These are phyloP conservation scores for Trichacis sp. DNA, from an alignment of 2,888 invertebrate species.

Conservation along the genomic window DNA sequence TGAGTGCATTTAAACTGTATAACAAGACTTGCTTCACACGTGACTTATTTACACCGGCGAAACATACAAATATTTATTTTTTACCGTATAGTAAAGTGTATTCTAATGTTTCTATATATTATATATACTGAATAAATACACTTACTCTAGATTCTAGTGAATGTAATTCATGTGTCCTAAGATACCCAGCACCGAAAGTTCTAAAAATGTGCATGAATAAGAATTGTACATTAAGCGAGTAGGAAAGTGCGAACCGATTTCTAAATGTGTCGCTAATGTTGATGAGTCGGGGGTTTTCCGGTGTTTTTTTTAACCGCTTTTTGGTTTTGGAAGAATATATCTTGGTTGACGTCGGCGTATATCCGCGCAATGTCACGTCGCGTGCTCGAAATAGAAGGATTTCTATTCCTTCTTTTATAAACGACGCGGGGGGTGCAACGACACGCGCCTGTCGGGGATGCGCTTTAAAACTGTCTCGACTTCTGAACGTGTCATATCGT, in stretches of 20 bases:
- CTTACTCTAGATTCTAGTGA: background rate
- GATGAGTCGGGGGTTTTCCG: background rate
- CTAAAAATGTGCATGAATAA: no score
- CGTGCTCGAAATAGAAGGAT: constrained; percentile 61
- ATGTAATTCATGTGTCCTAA: no score
- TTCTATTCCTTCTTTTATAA: constrained; percentile 43
- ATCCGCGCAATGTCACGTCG: constrained; percentile 43
- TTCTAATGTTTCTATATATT: background rate
- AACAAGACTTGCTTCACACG: no score
- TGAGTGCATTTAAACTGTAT: no score
- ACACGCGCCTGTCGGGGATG: constrained; percentile 47
- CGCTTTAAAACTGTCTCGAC: constrained; percentile 11
- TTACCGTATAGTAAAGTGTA: background rate
- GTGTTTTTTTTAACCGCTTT: constrained; percentile 10
- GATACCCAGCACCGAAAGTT: no score
- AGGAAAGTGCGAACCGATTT: background rate
- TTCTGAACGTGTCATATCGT: background rate
- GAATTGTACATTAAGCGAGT: no score
- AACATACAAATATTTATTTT: background rate
- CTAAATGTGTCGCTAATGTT: background rate
- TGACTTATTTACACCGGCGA: no score
- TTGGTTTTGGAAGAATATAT: constrained; percentile 16
- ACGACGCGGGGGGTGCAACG: constrained; percentile 61
- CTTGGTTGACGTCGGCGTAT: constrained; percentile 31
- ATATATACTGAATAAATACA: background rate